These are phyloP conservation scores for Catharus minimus DNA, from an alignment of 2,113 vertebrate genomes.

Conservation along the genomic window DNA sequence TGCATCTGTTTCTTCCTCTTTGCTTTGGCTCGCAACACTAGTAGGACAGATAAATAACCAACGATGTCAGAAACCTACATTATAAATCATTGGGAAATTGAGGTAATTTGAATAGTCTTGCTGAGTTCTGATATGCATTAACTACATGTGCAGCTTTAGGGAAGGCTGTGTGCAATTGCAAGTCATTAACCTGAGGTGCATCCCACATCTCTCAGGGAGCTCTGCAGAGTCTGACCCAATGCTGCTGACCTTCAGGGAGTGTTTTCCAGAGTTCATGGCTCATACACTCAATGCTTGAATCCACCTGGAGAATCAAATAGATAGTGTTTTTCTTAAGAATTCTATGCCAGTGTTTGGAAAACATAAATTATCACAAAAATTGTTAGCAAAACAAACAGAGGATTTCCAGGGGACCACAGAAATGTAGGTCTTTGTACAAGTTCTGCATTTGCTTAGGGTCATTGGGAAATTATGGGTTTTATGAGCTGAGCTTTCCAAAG, in stretches of 20 bases:
- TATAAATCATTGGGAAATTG: constrained; percentile 48
- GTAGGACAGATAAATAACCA: constrained; percentile 32
- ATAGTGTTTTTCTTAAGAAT: constrained; percentile 43
- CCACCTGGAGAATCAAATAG: constrained; percentile 39
- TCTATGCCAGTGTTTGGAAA: constrained; percentile 23
- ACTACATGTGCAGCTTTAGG: not conserved
- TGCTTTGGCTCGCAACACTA: constrained; percentile 1
- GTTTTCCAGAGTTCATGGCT: constrained; percentile 51
- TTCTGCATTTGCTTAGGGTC: not conserved
- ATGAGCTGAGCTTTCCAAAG: not conserved
- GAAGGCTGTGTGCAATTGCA: not conserved
- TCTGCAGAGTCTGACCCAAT: constrained; percentile 2
- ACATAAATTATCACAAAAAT: constrained; percentile 42
- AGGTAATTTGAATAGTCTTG: constrained; percentile 34
- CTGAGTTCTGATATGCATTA: constrained; percentile 23
- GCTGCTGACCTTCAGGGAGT: constrained; percentile 28
- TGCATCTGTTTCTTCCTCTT: constrained; percentile 20
- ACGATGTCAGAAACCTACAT: not conserved
- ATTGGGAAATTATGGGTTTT: constrained; percentile 9
- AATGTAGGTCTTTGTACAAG: constrained; percentile 16
- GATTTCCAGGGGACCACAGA: constrained; percentile 30
- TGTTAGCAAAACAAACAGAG: constrained; percentile 41
- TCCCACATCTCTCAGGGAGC: constrained; percentile 2
- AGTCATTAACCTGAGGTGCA: constrained; percentile 46
- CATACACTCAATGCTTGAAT: not conserved